These are phyloP conservation scores for Gortyna flavago DNA, from an alignment of 2,888 invertebrate species.

Conservation along the genomic window DNA sequence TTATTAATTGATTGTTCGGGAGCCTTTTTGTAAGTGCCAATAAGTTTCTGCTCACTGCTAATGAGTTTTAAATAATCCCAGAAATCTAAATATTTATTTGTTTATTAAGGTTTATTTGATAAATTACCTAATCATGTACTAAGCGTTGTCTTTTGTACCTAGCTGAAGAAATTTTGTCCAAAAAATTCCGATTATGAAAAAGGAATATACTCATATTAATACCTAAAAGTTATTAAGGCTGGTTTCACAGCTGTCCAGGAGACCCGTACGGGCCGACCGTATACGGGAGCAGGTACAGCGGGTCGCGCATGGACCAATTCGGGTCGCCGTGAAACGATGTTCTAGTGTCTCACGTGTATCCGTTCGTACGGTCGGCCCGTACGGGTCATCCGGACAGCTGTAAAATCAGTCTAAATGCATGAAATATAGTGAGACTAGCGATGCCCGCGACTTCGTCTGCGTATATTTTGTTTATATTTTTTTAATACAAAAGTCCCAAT, in stretches of 20 bases:
- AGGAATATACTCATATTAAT: neutral
- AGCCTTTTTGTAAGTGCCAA: neutral
- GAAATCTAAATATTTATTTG: neutral
- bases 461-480: neutral
- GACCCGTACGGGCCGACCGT: too few species aligned
- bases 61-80: neutral
- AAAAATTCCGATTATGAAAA: neutral
- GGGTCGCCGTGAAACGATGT: too few species aligned
- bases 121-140: neutral
- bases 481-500: neutral
- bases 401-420: too few species aligned
- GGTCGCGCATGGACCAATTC: too few species aligned
- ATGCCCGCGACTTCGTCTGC: neutral
- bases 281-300: too few species aligned
- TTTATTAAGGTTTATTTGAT: neutral
- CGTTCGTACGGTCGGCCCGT: too few species aligned
- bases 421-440: neutral
- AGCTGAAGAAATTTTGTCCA: neutral
- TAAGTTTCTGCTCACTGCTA: neutral
- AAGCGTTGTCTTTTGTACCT: neutral
- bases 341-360: too few species aligned
- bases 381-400: too few species aligned
- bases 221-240: neutral
- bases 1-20: too few species aligned
- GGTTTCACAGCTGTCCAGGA: too few species aligned